Base-by-base conservation (phyloP, 2,113 vertebrate genomes). In the Channa maculata region DNA sequence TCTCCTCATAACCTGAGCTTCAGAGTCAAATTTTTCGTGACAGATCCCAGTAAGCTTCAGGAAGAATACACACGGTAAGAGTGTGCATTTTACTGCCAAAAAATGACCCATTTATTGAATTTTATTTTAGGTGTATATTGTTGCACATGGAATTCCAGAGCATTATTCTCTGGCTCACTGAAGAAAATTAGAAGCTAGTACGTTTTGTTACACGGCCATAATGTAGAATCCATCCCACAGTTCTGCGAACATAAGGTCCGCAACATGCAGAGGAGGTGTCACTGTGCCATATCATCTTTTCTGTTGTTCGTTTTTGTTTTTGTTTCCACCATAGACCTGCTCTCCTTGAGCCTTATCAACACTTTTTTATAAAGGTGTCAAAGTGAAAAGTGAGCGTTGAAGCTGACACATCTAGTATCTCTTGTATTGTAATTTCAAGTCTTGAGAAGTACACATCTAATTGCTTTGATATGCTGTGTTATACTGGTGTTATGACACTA, bases 11-110 rank as follows among this genome's bases (percentile, higher is more conserved):
- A 90, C 90, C 92, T 99, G 90, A 98, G 96, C 86, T 99, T 99
- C 92, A 95, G 97, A 95, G 98, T 99, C 87, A 99, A 99, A 93
- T 99, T 99, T 93, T 99, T 99, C 94, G 97, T 99, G 88, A 94
- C 95, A 75, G 97, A 99, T 82, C 97, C 97, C 69, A 93, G 92
- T 88, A 99, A 99, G 90, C 96, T 99, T 86, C 98, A 99, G 93
- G 97, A 99, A 93, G 98, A 99, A 89, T 99, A 99, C 89, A 99
- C 98, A 86, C 95, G 98, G 98, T 99, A 88, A 83, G 95, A 33
- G 65, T 33, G 1, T 37, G 37, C 0, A 8, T 12, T 12, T 14
- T 41, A 48, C 11, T n/a, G 2, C 4, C 8, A 43, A 9, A 24
- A 24, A 24, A 24, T 24, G 24, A 24, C 24, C 24, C 24, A 24